These are phyloP conservation scores for Pharmacophagus antenor DNA, from an alignment of 2,888 invertebrate species.

Conservation along the genomic window DNA sequence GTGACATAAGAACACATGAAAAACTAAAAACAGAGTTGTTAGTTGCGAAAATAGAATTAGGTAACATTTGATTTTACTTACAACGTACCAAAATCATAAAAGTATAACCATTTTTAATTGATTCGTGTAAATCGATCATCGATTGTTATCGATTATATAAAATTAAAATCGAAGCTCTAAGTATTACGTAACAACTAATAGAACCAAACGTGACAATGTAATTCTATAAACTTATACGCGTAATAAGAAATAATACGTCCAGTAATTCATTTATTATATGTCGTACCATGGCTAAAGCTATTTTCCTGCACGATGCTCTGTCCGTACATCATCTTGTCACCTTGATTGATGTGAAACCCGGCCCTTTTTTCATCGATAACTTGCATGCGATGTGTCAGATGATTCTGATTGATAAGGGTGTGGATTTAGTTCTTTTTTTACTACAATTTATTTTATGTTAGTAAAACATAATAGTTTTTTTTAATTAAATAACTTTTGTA, in stretches of 20 bases:
- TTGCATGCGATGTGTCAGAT: slow-evolving; percentile 8
- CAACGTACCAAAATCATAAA: no score
- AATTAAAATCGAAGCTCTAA: background rate
- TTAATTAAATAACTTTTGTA: background rate
- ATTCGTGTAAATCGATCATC: no score
- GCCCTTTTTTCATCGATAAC: slow-evolving; percentile 17
- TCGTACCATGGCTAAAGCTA: slow-evolving; percentile 16
- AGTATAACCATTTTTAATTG: no score
- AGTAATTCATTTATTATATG: slow-evolving; percentile 19
- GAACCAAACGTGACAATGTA: no score
- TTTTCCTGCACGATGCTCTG: slow-evolving; percentile 22
- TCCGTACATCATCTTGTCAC: slow-evolving; percentile 26
- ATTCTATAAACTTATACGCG: background rate
- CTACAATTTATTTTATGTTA: background rate
- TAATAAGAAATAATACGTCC: background rate
- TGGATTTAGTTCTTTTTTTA: background rate
- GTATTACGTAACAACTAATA: background rate
- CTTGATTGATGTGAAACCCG: slow-evolving; percentile 26
- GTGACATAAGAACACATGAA: no score
- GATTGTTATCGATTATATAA: no score
- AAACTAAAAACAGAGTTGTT: no score
- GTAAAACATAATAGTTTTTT: background rate
- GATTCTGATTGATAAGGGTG: slow-evolving; percentile 21
- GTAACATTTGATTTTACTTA: no score
- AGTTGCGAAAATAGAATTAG: no score